Conservation (phyloP, 2,797 vertebrate species). For the Melanotaenia boesemani region DNA sequence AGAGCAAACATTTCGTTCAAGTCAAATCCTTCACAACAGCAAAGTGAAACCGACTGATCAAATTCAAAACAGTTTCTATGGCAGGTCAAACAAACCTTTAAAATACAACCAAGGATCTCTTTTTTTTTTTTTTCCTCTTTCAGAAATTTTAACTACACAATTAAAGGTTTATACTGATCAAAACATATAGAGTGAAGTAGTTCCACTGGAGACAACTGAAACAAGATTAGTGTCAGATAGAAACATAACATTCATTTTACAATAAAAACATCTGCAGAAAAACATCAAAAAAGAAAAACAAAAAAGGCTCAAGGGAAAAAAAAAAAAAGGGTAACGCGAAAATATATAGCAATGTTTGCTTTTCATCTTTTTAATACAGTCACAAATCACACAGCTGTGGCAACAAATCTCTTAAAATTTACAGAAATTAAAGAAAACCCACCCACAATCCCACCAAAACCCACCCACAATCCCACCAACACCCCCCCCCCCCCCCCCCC, state of each 20-base stretch:
- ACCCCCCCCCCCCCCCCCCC: conserved; percentile 29
- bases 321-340: conserved; percentile 61
- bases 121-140: conserved; percentile 38
- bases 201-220: conserved; percentile 83
- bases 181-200: conserved; percentile 80
- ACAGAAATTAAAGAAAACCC: conserved; percentile 72
- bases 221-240: conserved; percentile 86
- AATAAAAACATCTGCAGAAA: conserved; percentile 83
- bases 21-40: conserved; percentile 76
- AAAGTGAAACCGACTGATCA: conserved; percentile 66
- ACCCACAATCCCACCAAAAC: conserved; percentile 12
- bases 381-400: conserved; percentile 82
- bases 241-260: conserved; percentile 86
- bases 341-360: conserved; percentile 69
- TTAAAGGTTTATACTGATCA: conserved; percentile 79
- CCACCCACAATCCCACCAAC: conserved; percentile 16
- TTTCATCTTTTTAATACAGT: conserved; percentile 80
- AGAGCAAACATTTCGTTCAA: conserved; percentile 70
- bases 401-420: conserved; percentile 79
- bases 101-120: conserved; percentile 69
- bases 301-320: conserved; percentile 8
- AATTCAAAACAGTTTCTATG: conserved; percentile 60
- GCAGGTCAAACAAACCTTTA: conserved; percentile 68
- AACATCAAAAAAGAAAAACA: conserved; percentile 50
- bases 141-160: conserved; percentile 79